Conservation (phyloP, 2,888 invertebrate species). For the Cordilura impudica region DNA sequence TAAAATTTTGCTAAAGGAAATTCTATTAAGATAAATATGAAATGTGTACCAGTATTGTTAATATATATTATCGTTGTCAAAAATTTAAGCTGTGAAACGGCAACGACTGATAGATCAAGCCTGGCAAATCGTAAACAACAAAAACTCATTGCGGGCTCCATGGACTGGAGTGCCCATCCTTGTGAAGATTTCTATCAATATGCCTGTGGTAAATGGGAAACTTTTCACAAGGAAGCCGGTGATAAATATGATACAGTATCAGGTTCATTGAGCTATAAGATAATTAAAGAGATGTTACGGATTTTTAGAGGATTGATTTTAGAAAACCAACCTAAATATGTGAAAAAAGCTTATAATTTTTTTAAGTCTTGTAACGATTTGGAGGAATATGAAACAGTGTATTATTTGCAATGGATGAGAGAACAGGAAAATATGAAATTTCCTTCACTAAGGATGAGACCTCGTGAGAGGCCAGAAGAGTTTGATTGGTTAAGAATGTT, state of each 20-base stretch:
- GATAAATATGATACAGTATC: conserved; percentile 47
- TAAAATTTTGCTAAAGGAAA: no score
- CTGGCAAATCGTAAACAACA: conserved; percentile 14
- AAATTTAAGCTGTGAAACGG: no score
- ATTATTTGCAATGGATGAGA: conserved; percentile 57
- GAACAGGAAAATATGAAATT: conserved; percentile 50
- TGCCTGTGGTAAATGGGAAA: conserved; percentile 63
- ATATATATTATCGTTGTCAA: no score
- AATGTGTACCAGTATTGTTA: no score
- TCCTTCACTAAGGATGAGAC: conserved; percentile 44
- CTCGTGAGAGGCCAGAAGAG: not conserved
- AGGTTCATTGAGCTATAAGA: conserved; percentile 55
- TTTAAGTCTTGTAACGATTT: no score
- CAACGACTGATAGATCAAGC: not conserved
- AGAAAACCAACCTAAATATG: conserved; percentile 36
- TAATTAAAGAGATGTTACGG: conserved; percentile 44
- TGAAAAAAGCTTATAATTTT: conserved; percentile 35
- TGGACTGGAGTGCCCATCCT: conserved; percentile 54
- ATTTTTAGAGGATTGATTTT: conserved; percentile 30
- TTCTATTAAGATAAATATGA: no score
- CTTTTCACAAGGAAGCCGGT: conserved; percentile 8
- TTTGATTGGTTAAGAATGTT: conserved; percentile 63
- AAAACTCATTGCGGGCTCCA: conserved; percentile 46
- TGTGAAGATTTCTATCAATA: conserved; percentile 60
- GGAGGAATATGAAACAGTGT: conserved; percentile 23